phyloP scores from a whole-genome alignment of 1,140 invertebrate genomes.

The Drosophila santomea region DNA sequence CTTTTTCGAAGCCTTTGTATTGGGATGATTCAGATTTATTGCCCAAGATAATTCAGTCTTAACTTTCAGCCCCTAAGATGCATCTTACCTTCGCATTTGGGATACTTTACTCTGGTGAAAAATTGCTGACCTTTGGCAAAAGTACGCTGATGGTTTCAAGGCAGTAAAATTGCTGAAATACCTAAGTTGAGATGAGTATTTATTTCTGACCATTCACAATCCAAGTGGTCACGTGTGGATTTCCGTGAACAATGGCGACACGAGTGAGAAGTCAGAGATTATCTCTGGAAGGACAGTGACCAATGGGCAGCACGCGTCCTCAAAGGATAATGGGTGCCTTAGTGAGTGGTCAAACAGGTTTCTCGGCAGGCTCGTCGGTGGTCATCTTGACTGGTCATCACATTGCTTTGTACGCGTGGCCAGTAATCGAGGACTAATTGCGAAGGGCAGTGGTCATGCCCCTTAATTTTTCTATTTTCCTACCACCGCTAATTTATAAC shows the following conservation, averaged over 20 bases:
- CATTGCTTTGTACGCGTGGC: constrained; percentile 43
- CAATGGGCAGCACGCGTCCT: constrained; percentile 64
- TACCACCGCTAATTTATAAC: constrained; percentile 57
- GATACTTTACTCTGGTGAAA: constrained; percentile 16
- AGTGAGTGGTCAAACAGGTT: constrained; percentile 68
- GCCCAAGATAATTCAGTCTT: no score
- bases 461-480: background rate
- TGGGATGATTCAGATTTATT: constrained; percentile 74
- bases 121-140: constrained; percentile 35
- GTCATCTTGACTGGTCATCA: constrained; percentile 45
- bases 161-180: background rate
- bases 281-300: constrained; percentile 56
- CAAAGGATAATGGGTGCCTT: constrained; percentile 37
- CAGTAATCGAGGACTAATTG: constrained; percentile 40
- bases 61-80: background rate
- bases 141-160: constrained; percentile 4
- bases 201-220: constrained; percentile 8
- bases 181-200: constrained; percentile 6
- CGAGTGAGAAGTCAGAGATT: constrained; percentile 42
- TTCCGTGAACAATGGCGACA: constrained; percentile 22
- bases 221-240: constrained; percentile 36
- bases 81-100: background rate
- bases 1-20: constrained; percentile 66
- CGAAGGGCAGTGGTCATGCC: constrained; percentile 44
- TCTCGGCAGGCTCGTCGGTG: constrained; percentile 35